phyloP scores from a whole-genome alignment of 2,797 vertebrate genomes.

The Valencia hispanica region DNA sequence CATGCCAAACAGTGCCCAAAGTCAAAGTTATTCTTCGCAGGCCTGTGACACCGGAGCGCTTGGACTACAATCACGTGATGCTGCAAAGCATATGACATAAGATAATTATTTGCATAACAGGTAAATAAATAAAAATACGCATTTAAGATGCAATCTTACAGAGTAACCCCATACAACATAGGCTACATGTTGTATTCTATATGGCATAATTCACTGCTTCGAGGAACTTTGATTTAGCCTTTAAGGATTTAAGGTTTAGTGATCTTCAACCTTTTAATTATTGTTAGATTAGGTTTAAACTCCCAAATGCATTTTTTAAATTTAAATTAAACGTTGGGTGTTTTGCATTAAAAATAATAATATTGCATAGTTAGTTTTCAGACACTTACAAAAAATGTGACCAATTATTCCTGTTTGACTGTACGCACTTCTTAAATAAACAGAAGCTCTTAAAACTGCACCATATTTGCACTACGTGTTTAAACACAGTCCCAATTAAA shows the following conservation, averaged over 20 bases:
- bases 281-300: not conserved
- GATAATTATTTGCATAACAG: not conserved
- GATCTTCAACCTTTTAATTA: not conserved
- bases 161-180: not conserved
- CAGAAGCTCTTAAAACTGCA: not conserved
- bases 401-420: not conserved
- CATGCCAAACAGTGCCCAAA: constrained; percentile 8
- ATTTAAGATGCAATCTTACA: not conserved
- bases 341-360: not conserved
- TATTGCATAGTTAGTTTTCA: not conserved
- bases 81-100: constrained; percentile 2
- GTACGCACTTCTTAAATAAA: not conserved
- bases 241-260: not conserved
- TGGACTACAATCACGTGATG: constrained; percentile 4
- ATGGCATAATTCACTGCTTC: not conserved
- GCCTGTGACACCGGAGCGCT: constrained; percentile 19
- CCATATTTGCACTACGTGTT: constrained; percentile 12
- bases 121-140: not conserved
- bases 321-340: not conserved
- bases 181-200: not conserved
- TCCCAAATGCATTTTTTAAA: not conserved
- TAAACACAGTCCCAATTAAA: constrained; percentile 18
- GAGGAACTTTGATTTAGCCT: not conserved
- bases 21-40: constrained; percentile 4
- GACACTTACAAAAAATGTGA: not conserved